Base-by-base conservation (phyloP, 2,888 invertebrate genomes). In the Onchidella celtica region DNA sequence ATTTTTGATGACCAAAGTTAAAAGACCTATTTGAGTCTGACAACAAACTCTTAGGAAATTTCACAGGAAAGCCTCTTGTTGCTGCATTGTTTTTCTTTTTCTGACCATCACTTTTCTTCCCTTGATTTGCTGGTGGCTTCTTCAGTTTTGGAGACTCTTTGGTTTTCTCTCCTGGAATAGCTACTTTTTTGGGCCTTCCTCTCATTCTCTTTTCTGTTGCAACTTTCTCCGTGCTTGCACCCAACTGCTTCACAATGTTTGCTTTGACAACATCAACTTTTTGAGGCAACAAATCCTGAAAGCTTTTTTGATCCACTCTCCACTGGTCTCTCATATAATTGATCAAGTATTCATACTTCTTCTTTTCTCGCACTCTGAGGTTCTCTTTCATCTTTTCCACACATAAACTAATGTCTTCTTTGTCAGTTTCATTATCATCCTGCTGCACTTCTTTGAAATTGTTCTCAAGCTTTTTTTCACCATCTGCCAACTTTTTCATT, bases 321-420 rank as follows among this genome's bases (percentile, higher is more conserved):
- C 68, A 74, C 69, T 75, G 75, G 29, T 70, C 69, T 17, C 76
- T 57, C 69, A 75, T 65, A 47, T 81, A 81, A 61, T 81, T 81
- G 17, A 81, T 81, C 40, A 81, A 63, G 34, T 55, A 69, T n/a
- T 76, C 81, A 63, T 81, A 81, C 63, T 81, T 81, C 63, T 81
- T 81, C 47, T 81, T 81, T 47, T 75, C 81, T 70, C 81, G 27
- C 11, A 81, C 63, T 27, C 69, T 36, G 3, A 81, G 29, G n/a
- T 81, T 81, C 47, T 75, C 70, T 24, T 81, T 81, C 61, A 75
- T 24, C 34, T 75, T 81, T 21, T 76, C 75, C 6, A 75, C 61
- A 32, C 61, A 81, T 3, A 24, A n/a, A 29, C 3, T 40, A 65
- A 69, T 61, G 29, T 80, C 74, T 47, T 69, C 61, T 38, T 81